phyloP scores from a whole-genome alignment of 2,113 vertebrate genomes.

The Camelus bactrianus region DNA sequence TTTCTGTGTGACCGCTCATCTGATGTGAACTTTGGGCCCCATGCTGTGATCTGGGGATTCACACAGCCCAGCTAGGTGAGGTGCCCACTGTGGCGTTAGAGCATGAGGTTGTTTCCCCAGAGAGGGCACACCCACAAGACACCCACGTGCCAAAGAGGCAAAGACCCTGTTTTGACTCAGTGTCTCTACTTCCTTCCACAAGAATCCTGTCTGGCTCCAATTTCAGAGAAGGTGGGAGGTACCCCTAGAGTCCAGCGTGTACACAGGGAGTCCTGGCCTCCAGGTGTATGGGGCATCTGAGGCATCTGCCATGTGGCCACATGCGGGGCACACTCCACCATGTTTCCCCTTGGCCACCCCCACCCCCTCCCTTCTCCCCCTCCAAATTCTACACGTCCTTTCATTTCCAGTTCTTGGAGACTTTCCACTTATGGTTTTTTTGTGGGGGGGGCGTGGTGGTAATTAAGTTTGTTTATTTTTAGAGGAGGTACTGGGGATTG shows the following conservation, averaged over 20 bases:
- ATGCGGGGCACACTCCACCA: fast-evolving
- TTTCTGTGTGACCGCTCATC: slow-evolving; percentile 36
- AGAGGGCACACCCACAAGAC: not conserved
- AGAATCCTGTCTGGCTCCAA: not conserved
- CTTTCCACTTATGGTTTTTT: not conserved
- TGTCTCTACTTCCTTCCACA: not conserved
- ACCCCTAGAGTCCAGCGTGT: not conserved
- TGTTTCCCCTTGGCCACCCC: not conserved
- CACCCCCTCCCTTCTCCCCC: not conserved
- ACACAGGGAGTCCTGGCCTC: not conserved
- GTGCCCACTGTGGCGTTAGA: not conserved
- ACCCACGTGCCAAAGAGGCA: not conserved
- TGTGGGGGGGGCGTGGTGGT: too few relatives aligned
- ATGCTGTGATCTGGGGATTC: not conserved
- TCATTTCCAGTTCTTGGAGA: not conserved
- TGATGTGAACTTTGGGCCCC: not conserved
- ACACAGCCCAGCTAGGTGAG: not conserved
- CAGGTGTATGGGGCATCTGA: not conserved
- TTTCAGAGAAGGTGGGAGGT: not conserved
- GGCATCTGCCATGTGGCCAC: not conserved
- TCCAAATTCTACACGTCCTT: not conserved
- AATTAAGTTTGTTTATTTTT: too few relatives aligned
- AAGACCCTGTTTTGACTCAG: not conserved
- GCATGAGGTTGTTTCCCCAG: not conserved
- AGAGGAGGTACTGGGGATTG: too few relatives aligned